A percentile compares a stretch with the other conserved stretches of the same genome.
Conservation (phyloP, 1,140 invertebrate species). For the Leptonema lineaticorne region DNA sequence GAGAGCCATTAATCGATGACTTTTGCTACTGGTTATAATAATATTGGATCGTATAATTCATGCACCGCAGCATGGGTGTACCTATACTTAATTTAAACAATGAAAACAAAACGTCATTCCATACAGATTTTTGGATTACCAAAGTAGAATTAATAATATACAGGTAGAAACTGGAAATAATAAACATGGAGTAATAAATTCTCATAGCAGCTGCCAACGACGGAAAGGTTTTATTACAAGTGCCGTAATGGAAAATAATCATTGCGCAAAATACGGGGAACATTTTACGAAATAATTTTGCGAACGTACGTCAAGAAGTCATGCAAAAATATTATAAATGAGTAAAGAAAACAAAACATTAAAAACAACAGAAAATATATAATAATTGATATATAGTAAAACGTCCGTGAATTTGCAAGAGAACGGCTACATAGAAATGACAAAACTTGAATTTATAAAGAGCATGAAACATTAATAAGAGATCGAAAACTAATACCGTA, state of each 20-base stretch:
- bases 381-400: too few relatives aligned
- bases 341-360: too few relatives aligned
- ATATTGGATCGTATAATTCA: neutral
- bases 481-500: neutral
- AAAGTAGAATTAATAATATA: constrained; percentile 25
- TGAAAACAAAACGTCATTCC: constrained; percentile 15
- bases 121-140: constrained; percentile 27
- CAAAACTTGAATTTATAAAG: too few relatives aligned
- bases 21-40: constrained; percentile 6
- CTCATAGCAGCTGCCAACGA: constrained; percentile 31
- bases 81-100: neutral
- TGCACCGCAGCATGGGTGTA: neutral
- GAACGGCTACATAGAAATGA: too few relatives aligned
- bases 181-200: constrained; percentile 38
- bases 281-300: constrained; percentile 5
- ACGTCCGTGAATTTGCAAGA: too few relatives aligned
- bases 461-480: too few relatives aligned
- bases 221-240: constrained; percentile 30
- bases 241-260: constrained; percentile 34
- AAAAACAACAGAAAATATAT: neutral
- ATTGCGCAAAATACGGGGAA: constrained; percentile 14
- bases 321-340: neutral
- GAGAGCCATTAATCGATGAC: constrained; percentile 8
- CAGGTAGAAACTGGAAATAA: constrained; percentile 35
- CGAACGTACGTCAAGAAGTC: constrained; percentile 2